A percentile compares a stretch with the other conserved stretches of the same genome.
Evolutionary conservation across 2,113 vertebrate species (phyloP).

Genomic region (Ondatra zibethicus): DNA sequence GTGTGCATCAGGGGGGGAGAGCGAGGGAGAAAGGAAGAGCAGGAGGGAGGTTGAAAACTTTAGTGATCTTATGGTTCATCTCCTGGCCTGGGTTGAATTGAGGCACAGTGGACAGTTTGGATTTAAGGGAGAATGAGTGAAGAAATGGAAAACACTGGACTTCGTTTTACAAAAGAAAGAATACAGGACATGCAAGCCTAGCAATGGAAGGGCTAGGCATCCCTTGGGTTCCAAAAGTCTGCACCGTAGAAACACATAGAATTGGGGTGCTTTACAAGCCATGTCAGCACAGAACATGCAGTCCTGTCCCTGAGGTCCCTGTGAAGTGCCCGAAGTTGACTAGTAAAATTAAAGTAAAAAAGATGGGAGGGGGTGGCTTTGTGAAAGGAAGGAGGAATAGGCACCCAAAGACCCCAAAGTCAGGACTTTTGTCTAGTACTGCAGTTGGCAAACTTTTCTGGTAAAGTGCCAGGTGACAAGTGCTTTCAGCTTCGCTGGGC

Average conservation of each 20-base stretch:
- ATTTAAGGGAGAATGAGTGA: background rate
- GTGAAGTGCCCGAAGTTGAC: background rate
- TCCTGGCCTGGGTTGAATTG: background rate
- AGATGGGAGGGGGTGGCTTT: no score
- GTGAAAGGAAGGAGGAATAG: background rate
- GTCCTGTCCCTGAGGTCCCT: background rate
- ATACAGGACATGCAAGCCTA: background rate
- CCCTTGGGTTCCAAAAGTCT: background rate
- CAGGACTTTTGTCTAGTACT: background rate
- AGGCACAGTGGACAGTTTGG: background rate
- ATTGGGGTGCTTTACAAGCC: background rate
- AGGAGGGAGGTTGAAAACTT: background rate
- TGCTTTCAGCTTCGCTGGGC: background rate
- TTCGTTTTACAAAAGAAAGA: background rate
- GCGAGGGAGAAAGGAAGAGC: no score
- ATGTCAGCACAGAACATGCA: rapidly evolving
- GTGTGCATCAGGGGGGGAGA: background rate
- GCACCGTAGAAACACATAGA: background rate
- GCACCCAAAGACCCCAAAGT: background rate
- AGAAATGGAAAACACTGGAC: background rate
- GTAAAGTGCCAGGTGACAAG: background rate
- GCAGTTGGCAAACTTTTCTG: background rate
- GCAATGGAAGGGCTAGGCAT: no score
- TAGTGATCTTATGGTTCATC: background rate
- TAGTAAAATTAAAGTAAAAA: background rate